phyloP scores from a whole-genome alignment of 2,797 vertebrate species.

The Sebastes hubbsi region DNA sequence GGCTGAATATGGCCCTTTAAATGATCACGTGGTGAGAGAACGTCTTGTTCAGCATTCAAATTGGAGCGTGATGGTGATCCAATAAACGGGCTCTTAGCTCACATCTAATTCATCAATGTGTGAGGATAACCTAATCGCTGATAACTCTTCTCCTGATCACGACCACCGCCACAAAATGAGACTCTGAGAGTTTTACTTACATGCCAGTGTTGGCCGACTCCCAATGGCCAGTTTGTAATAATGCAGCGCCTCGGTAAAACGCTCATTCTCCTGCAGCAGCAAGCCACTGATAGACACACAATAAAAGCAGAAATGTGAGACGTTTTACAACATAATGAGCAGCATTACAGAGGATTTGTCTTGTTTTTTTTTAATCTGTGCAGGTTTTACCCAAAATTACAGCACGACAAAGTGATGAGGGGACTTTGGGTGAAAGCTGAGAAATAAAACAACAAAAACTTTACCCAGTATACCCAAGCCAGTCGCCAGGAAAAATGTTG shows the following conservation, averaged over 20 bases:
- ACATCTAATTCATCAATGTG: conserved; percentile 7
- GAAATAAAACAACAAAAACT: conserved; percentile 1
- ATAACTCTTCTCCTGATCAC: neutral
- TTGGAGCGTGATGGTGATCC: neutral
- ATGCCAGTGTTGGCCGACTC: conserved; percentile 97
- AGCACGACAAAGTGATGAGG: neutral
- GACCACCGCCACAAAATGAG: neutral
- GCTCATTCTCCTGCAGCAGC: conserved; percentile 95
- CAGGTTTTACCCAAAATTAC: conserved; percentile 4
- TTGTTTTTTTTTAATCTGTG: neutral
- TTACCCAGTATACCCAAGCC: neutral
- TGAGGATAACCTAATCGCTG: neutral
- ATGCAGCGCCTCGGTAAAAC: conserved; percentile 92
- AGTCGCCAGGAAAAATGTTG: neutral
- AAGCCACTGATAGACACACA: conserved; percentile 85
- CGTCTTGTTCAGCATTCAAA: conserved; percentile 23
- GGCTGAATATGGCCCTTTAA: conserved; percentile 1
- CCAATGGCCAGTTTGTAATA: conserved; percentile 97
- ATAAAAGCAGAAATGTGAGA: neutral
- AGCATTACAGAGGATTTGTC: neutral
- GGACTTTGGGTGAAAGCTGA: neutral
- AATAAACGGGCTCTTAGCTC: neutral
- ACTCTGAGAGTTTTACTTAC: conserved; percentile 82
- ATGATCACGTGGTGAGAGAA: neutral
- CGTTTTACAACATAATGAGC: neutral